A percentile compares a stretch with the other conserved stretches of the same genome.
Conservation (phyloP, 2,888 invertebrate species). For the Agelastica alni region DNA sequence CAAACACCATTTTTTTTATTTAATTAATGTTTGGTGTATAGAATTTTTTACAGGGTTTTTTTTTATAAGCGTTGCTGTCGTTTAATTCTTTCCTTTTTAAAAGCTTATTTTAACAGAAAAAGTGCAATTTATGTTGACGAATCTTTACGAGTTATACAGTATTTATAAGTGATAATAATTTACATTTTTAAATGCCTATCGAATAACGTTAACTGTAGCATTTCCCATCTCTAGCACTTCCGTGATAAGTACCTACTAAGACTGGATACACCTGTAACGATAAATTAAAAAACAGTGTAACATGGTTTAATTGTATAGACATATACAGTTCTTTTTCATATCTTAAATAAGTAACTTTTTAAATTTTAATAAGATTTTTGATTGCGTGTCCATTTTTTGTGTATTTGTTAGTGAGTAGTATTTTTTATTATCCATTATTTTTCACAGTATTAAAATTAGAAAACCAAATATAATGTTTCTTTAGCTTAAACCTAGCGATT, state of each 20-base stretch:
- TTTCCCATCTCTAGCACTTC: slow-evolving; percentile 6
- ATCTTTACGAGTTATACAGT: too few relatives aligned
- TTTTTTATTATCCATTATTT: neutral
- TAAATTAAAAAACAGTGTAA: slow-evolving; percentile 15
- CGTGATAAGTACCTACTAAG: slow-evolving; percentile 14
- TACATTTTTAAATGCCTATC: too few relatives aligned
- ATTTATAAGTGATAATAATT: too few relatives aligned
- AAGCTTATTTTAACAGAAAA: too few relatives aligned
- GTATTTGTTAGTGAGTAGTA: neutral
- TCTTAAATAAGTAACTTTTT: slow-evolving; percentile 1
- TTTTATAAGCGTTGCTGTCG: too few relatives aligned
- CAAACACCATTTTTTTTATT: too few relatives aligned
- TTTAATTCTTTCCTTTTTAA: too few relatives aligned
- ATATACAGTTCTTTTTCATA: slow-evolving; percentile 1
- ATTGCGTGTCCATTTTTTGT: neutral
- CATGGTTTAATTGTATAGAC: slow-evolving; percentile 7
- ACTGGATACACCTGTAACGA: slow-evolving; percentile 24
- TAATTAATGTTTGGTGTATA: too few relatives aligned
- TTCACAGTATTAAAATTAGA: neutral
- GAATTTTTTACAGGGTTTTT: too few relatives aligned
- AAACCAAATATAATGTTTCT: neutral
- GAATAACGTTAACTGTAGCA: too few relatives aligned
- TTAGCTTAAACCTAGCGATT: too few relatives aligned
- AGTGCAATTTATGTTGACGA: too few relatives aligned
- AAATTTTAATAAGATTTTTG: slow-evolving; percentile 6